Conservation (phyloP, 53 echinoderm and acorn worm genomes). For the Echinarachnius parma region DNA sequence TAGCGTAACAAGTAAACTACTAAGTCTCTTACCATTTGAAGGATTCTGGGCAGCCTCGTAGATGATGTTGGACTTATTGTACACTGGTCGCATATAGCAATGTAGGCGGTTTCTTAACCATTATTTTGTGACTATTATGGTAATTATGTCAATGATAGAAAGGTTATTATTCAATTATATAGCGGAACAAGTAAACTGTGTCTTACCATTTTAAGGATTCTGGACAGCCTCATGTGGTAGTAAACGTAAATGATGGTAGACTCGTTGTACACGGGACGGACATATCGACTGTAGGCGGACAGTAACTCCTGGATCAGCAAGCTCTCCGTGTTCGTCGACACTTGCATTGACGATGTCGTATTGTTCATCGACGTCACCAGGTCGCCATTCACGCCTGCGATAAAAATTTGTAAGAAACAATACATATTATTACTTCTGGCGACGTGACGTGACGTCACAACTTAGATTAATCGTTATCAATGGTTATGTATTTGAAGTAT, state of each 20-base stretch:
- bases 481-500: too few species aligned
- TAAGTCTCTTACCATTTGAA: slow-evolving; percentile 87
- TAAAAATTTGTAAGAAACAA: too few species aligned
- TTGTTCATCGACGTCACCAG: slow-evolving; percentile 22
- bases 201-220: slow-evolving; percentile 90
- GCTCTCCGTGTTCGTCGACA: slow-evolving; percentile 30
- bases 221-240: slow-evolving; percentile 82
- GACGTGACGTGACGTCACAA: too few species aligned
- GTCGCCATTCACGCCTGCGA: too few species aligned
- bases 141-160: too few species aligned
- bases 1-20: too few species aligned
- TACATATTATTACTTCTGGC: too few species aligned
- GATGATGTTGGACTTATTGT: slow-evolving; percentile 55
- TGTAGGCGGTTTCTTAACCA: too few species aligned
- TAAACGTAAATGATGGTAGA: slow-evolving; percentile 55
- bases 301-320: slow-evolving; percentile 56
- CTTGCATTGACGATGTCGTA: neutral
- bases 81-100: slow-evolving; percentile 84
- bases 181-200: too few species aligned
- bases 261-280: slow-evolving; percentile 75
- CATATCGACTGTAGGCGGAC: slow-evolving; percentile 72
- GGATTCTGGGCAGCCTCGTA: slow-evolving; percentile 72
- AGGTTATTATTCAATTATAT: too few species aligned
- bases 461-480: too few species aligned
- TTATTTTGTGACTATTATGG: too few species aligned